Base-by-base conservation (phyloP, 2,888 invertebrate species). In the Tetragonula carbonaria region DNA sequence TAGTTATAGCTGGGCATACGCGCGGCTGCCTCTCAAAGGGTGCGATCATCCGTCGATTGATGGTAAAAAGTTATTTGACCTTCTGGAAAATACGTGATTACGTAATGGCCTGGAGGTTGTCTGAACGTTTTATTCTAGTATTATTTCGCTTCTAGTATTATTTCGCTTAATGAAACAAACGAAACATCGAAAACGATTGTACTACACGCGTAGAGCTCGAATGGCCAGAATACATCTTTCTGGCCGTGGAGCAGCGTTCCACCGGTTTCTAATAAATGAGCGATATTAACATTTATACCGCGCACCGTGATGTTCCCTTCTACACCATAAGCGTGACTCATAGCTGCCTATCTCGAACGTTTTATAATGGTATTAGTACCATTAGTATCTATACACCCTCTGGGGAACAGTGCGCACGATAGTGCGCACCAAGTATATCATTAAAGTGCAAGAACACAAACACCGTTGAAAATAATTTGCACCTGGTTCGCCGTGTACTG, bases 271-370 rank as follows among this genome's bases (percentile, higher is more conserved):
- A 84, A 88, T 77, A 77, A 87, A 88, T 73, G 82, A 84, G 67
- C 71, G 67, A 82, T 88, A 88, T 88, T 87, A 87, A 85, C 87
- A 80, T 88, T 85, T 87, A 84, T 75, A 76, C 63, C 53, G 53
- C 57, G 57, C 62, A 62, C 74, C 70, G 33, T 13, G 28, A 57
- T 67, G 79, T 68, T 84, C 77, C 75, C 82, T 75, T 70, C 51
- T 85, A 71, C 80, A 68, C 50, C 59, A 74, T n/a, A 62, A 72
- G 75, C 88, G 76, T 88, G 87, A 88, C 80, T 89, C 86, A 82
- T 76, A 79, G 75, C 76, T 70, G 80, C 59, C 76, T 83, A 84
- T 80, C 85, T 79, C 74, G 80, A 62, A 77, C 70, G 71, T 82
- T 88, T 87, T 87, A 87, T 82, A 79, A 78, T 68, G 73, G 74